phyloP scores from a whole-genome alignment of 1,140 invertebrate species.

The Rhopalosiphum padi region DNA sequence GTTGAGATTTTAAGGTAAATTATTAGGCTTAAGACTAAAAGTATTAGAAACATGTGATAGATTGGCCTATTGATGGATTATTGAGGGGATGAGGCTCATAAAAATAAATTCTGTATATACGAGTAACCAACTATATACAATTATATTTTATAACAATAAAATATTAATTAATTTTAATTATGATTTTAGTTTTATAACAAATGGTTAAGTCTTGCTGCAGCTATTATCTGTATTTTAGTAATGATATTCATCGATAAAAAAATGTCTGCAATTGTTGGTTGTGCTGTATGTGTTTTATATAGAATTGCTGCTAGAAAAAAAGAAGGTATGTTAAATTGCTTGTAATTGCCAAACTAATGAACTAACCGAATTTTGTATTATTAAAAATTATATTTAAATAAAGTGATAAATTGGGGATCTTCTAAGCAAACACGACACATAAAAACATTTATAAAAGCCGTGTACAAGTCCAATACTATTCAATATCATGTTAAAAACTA shows the following conservation, averaged over 20 bases:
- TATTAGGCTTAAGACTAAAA: neutral
- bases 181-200: constrained; percentile 86
- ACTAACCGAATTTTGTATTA: neutral
- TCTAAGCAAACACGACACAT: constrained; percentile 97
- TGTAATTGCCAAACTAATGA: constrained; percentile 63
- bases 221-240: constrained; percentile 86
- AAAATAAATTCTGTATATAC: neutral
- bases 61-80: neutral
- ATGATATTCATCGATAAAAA: constrained; percentile 95
- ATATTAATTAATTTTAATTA: neutral
- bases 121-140: neutral
- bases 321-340: constrained; percentile 70
- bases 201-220: constrained; percentile 89
- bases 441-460: constrained; percentile 84
- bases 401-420: constrained; percentile 92
- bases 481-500: constrained; percentile 97
- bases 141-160: neutral
- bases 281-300: constrained; percentile 86
- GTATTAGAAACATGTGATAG: neutral
- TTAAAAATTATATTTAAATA: neutral
- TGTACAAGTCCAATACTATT: constrained; percentile 81
- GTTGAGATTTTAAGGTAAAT: neutral
- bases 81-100: neutral
- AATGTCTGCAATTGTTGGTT: constrained; percentile 88
- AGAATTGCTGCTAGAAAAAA: constrained; percentile 89